Conservation (phyloP, 2,888 invertebrate genomes). For the Tinea semifulvella region DNA sequence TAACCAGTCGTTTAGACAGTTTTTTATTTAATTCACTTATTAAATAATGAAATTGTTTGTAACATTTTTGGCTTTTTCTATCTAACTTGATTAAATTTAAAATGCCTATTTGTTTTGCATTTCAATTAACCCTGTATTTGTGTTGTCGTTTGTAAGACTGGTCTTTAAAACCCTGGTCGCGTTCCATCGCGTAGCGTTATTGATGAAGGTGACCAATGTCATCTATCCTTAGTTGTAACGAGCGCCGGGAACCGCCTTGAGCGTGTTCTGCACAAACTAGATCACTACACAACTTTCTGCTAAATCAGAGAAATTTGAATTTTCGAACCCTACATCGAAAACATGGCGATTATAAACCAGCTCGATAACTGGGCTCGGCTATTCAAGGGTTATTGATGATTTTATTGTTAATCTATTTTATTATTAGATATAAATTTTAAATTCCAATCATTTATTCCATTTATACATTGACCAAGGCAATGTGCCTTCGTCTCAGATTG, state of each 20-base stretch:
- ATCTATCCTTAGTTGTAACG: conserved; percentile 11
- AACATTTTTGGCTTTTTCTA: too few species aligned
- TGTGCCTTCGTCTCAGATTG: too few species aligned
- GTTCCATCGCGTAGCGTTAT: conserved; percentile 8
- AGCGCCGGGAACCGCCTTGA: conserved; percentile 11
- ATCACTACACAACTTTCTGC: conserved; percentile 12
- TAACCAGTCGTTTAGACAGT: too few species aligned
- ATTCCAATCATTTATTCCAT: too few species aligned
- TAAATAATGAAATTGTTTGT: too few species aligned
- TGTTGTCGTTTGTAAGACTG: conserved; percentile 6
- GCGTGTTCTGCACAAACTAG: conserved; percentile 11
- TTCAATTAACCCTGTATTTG: conserved; percentile 3
- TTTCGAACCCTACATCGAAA: conserved; percentile 8
- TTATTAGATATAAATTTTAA: too few species aligned
- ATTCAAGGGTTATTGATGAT: background rate
- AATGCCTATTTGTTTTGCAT: background rate
- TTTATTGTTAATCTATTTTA: too few species aligned
- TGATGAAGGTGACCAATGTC: conserved; percentile 9
- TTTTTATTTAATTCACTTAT: too few species aligned
- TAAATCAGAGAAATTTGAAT: conserved; percentile 14
- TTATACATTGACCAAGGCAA: too few species aligned
- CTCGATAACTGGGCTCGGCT: background rate
- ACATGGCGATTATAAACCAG: conserved; percentile 5
- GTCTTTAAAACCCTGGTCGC: conserved; percentile 2
- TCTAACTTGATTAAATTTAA: too few species aligned